Evolutionary conservation across 2,888 invertebrate species (phyloP), one percentile per base, ranked within the genome.

Genomic region (Drosophila gaucha): DNA sequence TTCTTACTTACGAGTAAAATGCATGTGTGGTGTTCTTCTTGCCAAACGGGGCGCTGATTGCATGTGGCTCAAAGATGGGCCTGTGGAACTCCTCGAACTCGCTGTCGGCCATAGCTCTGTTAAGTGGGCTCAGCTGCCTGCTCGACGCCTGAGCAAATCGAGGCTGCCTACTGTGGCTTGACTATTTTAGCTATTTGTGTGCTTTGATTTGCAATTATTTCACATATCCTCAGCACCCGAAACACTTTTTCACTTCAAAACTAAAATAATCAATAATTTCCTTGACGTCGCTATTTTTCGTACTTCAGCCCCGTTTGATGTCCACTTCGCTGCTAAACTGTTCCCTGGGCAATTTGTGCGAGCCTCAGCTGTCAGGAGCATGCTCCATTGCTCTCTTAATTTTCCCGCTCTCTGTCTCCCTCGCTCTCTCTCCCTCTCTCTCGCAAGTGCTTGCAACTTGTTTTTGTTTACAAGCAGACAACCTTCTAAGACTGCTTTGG

Each of bases 11-110:
- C 97, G 96, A 97, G 92, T 97, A 97, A 92, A 96, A 96, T 62
- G 96, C 95, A 82, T 96, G 94, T 55, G 97, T 91, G 65, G 86
- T 77, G 35, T 80, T 80, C 58, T 80, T 89, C 71, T 90, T 91
- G 50, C 73, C 74, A 24, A 73, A 88, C 6, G 96, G 95, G 65
- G 95, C 95, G 67, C 96, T 95, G 91, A 96, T 93, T 92, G 95
- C 94, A 89, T 97, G 97, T 91, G 95, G 95, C 79, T 90, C 90
- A 67, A 90, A 90, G 54, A 90, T 88, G 72, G 90, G 90, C 89
- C 96, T 95, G 89, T 96, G 95, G 93, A 97, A 97, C 94, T 97
- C 96, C 93, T 97, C 97, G 93, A 96, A 97, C 93, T 97, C 97
- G 92, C 95, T 95, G 94, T 97, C 97, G 89, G 97, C 97, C 97